phyloP scores from a whole-genome alignment of 2,113 vertebrate genomes.

The Menidia beryllina region DNA sequence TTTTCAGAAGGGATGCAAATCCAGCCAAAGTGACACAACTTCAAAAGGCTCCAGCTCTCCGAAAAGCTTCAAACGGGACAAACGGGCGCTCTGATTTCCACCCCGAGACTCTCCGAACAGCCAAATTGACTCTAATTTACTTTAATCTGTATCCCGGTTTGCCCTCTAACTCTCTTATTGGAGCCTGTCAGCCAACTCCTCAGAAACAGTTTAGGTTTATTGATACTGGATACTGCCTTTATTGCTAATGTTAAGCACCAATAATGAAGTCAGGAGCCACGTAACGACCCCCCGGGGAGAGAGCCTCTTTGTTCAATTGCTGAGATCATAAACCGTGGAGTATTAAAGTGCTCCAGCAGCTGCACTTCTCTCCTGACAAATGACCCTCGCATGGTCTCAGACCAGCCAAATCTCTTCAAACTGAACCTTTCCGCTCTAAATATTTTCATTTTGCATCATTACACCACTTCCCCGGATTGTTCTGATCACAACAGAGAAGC shows the following conservation, averaged over 20 bases:
- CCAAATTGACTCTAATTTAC: no score
- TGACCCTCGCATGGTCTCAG: slow-evolving; percentile 49
- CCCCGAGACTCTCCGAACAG: no score
- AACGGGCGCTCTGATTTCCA: background rate
- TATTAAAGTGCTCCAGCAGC: slow-evolving; percentile 75
- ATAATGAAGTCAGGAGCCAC: slow-evolving; percentile 74
- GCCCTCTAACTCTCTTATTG: background rate
- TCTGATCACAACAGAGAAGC: background rate
- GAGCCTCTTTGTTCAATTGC: slow-evolving; percentile 62
- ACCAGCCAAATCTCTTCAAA: slow-evolving; percentile 5
- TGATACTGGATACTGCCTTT: slow-evolving; percentile 73
- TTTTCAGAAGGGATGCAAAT: slow-evolving; percentile 66
- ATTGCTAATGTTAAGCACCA: slow-evolving; percentile 76
- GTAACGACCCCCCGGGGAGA: slow-evolving; percentile 76
- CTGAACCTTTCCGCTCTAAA: background rate
- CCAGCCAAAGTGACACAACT: slow-evolving; percentile 57
- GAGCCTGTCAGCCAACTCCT: slow-evolving; percentile 36
- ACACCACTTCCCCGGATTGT: background rate
- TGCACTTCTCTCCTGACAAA: slow-evolving; percentile 69
- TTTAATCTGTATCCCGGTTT: no score
- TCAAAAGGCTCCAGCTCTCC: slow-evolving; percentile 2
- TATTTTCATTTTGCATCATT: background rate
- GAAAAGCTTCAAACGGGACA: slow-evolving; percentile 7
- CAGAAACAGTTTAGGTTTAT: slow-evolving; percentile 52
- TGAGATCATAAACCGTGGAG: slow-evolving; percentile 66